Conservation (phyloP, 1,140 invertebrate species). For the Eumaeus atala region DNA sequence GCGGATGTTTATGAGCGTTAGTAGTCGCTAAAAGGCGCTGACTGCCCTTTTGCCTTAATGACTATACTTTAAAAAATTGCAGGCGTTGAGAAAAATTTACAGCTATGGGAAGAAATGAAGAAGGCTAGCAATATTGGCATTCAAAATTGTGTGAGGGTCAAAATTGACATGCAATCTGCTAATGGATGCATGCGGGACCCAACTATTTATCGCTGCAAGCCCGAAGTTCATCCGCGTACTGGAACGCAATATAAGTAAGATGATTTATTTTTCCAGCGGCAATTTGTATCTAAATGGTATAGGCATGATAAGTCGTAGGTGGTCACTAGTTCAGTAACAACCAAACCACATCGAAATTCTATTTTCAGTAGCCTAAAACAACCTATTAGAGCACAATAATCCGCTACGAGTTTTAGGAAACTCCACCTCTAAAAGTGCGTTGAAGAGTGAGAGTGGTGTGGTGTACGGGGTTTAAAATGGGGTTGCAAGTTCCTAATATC, state of each 20-base stretch:
- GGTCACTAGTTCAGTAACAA: constrained; percentile 2
- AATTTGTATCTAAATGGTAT: constrained; percentile 1
- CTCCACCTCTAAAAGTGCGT: too few species aligned
- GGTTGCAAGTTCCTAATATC: too few species aligned
- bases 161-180: constrained; percentile 96
- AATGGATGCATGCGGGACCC: constrained; percentile 99
- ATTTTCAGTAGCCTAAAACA: too few species aligned
- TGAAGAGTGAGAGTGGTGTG: too few species aligned
- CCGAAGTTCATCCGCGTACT: constrained; percentile 93
- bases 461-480: too few species aligned
- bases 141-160: constrained; percentile 95
- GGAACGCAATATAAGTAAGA: constrained; percentile 95
- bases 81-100: constrained; percentile 91
- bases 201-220: constrained; percentile 99
- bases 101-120: constrained; percentile 97
- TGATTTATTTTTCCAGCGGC: too few species aligned
- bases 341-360: too few species aligned
- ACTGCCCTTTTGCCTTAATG: too few species aligned
- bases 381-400: too few species aligned
- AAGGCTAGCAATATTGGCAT: constrained; percentile 85
- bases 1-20: too few species aligned
- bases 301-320: not conserved
- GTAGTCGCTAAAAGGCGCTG: too few species aligned
- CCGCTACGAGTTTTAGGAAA: too few species aligned
- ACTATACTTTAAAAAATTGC: constrained; percentile 27